Evolutionary conservation across 2,113 vertebrate species (phyloP).

Genomic region (Neodon shergylaensis): DNA sequence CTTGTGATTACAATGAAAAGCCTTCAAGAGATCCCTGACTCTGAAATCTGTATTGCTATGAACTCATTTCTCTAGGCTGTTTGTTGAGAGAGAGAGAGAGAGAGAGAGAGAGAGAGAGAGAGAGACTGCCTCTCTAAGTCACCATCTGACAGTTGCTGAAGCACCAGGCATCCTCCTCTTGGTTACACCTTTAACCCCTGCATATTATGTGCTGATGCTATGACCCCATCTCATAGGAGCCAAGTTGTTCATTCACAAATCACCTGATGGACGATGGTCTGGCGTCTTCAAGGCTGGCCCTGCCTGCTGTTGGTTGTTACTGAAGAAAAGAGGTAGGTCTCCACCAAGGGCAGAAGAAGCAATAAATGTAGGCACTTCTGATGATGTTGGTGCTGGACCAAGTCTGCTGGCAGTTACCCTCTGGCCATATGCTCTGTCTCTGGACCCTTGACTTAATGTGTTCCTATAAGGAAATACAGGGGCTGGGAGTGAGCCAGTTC

Average conservation of each 20-base stretch:
- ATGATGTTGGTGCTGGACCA: not conserved
- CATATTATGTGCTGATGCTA: not conserved
- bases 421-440: not conserved
- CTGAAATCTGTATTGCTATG: not conserved
- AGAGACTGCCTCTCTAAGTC: not conserved
- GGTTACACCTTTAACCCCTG: not conserved
- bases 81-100: not conserved
- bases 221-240: not conserved
- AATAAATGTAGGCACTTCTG: not conserved
- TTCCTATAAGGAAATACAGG: not conserved
- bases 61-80: not conserved
- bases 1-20: not conserved
- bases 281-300: not conserved
- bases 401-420: not conserved
- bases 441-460: not conserved
- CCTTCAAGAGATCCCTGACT: not conserved
- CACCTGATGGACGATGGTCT: not conserved
- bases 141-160: not conserved
- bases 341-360: not conserved
- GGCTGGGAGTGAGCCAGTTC: not conserved
- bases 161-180: not conserved
- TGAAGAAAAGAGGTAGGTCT: not conserved
- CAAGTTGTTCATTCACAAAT: slow-evolving; percentile 1
- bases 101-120: not conserved
- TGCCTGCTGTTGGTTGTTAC: not conserved